Base-by-base conservation (phyloP, 2,888 invertebrate genomes). In the Graphium colonna region DNA sequence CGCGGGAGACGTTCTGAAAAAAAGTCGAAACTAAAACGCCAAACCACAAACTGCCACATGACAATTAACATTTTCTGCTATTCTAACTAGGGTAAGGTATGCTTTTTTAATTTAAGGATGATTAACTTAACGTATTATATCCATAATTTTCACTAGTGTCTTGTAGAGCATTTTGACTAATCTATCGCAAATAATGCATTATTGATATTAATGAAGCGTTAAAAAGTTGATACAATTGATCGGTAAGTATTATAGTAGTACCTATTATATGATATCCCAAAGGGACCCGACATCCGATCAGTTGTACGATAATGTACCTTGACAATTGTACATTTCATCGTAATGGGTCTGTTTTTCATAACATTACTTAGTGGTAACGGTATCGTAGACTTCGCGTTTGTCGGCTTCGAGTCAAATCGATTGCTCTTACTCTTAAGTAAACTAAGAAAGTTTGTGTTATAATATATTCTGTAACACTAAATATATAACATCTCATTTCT, bases 241-340 rank as follows among this genome's bases (percentile, higher is more conserved):
- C 77, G 78, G 77, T 72, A 36, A 50, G 46, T 42, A 50, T 44
- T 33, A 55, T 48, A 45, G 51, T 58, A 55, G 28, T 58, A 51
- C 52, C 55, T 60, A 43, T 21, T 12, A 47, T 51, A 56, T 47
- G 33, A 57, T 52, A 51, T 17, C 53, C 60, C 54, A 43, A 51
- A 45, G 63, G 65, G 69, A 62, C 66, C 64, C 62, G 56, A 51
- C 52, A 60, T 73, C 54, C 74, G 79, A 67, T 78, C 77, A 71
- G 60, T 77, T 76, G 75, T 75, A 70, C 68, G 58, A 63, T 41
- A 43, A 57, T 65, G 68, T 67, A 71, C 63, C 67, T 69, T 63
- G 60, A 62, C 61, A 69, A 82, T 85, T 84, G 85, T 85, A 85
- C 87, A 82, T 88, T 88, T 87, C 87, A 87, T 82, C 82, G 84